phyloP scores from a whole-genome alignment of 2,888 invertebrate species.

The Ptilodon capucinus region DNA sequence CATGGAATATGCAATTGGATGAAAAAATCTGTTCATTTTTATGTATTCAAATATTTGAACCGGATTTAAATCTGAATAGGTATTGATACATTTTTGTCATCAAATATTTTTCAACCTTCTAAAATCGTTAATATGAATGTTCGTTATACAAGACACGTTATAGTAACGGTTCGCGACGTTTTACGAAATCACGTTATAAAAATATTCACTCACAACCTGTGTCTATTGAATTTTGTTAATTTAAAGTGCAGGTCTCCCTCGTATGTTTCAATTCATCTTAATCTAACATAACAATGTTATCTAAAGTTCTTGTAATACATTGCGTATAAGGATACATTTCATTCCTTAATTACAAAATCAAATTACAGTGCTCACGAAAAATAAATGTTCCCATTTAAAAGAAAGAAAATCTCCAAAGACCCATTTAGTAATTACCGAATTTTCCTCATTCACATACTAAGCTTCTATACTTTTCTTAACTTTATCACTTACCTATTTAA shows the following conservation, averaged over 20 bases:
- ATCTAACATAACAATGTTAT: too few species aligned
- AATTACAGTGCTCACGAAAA: conserved; percentile 12
- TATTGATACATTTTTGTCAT: neutral
- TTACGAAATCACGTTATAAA: too few species aligned
- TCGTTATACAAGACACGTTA: too few species aligned
- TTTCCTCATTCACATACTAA: conserved; percentile 29
- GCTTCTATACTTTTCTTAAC: conserved; percentile 13
- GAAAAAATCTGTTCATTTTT: neutral
- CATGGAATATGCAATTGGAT: neutral
- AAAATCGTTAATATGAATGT: too few species aligned
- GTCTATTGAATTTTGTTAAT: too few species aligned
- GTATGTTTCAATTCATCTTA: too few species aligned
- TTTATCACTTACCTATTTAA: conserved; percentile 40
- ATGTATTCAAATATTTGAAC: neutral
- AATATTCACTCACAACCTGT: too few species aligned
- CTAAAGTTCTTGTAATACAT: neutral
- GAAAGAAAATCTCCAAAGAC: conserved; percentile 26
- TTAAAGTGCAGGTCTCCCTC: too few species aligned
- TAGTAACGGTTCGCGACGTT: too few species aligned
- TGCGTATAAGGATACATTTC: neutral
- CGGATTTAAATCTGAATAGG: neutral
- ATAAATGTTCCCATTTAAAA: conserved; percentile 19
- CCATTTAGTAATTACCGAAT: conserved; percentile 34
- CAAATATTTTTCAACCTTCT: too few species aligned
- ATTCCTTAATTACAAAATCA: conserved; percentile 8